Evolutionary conservation across 2,113 vertebrate genomes (phyloP).

Genomic region (Brachionichthys hirsutus): DNA sequence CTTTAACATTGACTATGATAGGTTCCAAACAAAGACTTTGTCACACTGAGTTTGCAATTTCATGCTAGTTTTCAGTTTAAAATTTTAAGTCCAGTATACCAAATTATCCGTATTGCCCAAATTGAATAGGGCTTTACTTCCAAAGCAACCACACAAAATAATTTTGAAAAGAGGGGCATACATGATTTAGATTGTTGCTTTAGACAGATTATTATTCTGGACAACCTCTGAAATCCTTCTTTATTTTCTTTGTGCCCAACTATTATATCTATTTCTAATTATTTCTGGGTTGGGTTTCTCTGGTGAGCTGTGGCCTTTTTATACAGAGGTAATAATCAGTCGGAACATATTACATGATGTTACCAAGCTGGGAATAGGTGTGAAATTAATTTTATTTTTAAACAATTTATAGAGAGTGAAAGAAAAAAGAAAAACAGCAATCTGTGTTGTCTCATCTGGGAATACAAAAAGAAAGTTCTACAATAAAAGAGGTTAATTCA

Average conservation of each 20-base stretch:
- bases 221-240: conserved; percentile 16
- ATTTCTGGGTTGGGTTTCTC: conserved; percentile 36
- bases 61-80: not conserved
- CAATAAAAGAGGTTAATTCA: conserved; percentile 26
- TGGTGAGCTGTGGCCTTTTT: conserved; percentile 39
- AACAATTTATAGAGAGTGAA: conserved; percentile 20
- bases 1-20: conserved; percentile 56
- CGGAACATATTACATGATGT: conserved; percentile 39
- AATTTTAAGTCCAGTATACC: no score
- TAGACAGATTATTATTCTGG: not conserved
- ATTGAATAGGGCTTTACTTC: conserved; percentile 24
- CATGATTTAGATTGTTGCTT: conserved; percentile 7
- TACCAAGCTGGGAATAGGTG: conserved; percentile 12
- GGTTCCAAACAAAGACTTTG: conserved; percentile 43
- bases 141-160: conserved; percentile 16
- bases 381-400: conserved; percentile 38
- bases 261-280: conserved; percentile 52
- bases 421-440: no score
- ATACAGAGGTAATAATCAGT: conserved; percentile 47
- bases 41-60: conserved; percentile 46
- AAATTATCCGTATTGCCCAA: conserved; percentile 10
- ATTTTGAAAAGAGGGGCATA: conserved; percentile 19
- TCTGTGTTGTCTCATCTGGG: no score
- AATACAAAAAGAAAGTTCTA: conserved; percentile 7
- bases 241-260: conserved; percentile 48